Percentiles rank a stretch among this genome's conserved stretches.
These are phyloP conservation scores for Phalanger gymnotis DNA, from an alignment of 2,797 vertebrate genomes.

Conservation along the genomic window DNA sequence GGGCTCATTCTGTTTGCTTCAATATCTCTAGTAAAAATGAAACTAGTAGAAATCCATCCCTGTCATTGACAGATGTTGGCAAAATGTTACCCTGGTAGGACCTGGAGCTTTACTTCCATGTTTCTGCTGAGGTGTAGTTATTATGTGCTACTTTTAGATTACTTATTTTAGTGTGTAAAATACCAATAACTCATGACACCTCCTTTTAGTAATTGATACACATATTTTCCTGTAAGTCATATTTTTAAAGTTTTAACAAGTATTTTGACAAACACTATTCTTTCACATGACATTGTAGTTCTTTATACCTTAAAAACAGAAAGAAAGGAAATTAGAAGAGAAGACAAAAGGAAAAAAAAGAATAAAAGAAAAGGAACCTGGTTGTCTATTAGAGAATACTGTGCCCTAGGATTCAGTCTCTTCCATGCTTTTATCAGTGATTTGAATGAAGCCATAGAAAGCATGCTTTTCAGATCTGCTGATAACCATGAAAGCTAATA, in stretches of 20 bases:
- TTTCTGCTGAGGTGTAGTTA: background rate
- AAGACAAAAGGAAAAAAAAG: background rate
- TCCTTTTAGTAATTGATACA: constrained; percentile 35
- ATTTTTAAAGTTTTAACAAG: constrained; percentile 10
- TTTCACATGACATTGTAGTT: background rate
- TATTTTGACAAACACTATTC: constrained; percentile 41
- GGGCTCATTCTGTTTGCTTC: constrained; percentile 2
- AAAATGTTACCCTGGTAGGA: background rate
- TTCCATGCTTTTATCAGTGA: background rate
- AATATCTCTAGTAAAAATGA: background rate
- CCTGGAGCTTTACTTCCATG: background rate
- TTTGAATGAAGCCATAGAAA: background rate
- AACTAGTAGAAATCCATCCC: constrained; percentile 4
- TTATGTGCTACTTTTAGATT: constrained; percentile 14
- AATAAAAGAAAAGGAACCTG: background rate
- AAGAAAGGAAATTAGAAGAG: background rate
- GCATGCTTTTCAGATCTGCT: background rate
- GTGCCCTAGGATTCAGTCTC: background rate
- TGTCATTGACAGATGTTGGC: background rate
- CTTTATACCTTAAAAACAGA: constrained; percentile 16
- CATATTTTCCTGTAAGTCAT: constrained; percentile 24
- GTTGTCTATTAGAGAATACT: background rate
- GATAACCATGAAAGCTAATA: background rate
- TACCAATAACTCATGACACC: background rate
- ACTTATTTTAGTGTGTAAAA: background rate